Conservation (phyloP, 2,888 invertebrate species). For the Cantharis rustica region DNA sequence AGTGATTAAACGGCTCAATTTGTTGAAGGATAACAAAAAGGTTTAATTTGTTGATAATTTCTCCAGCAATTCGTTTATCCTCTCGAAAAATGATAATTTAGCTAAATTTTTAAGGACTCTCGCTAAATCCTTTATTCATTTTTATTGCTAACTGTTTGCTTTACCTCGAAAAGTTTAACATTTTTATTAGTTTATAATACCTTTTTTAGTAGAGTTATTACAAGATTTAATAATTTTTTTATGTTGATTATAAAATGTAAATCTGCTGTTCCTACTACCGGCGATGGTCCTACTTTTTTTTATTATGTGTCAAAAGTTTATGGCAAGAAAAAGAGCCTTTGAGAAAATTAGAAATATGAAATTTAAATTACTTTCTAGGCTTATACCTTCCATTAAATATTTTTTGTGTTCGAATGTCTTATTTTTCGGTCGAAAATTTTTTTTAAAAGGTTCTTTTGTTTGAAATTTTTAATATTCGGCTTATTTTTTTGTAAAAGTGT, state of each 20-base stretch:
- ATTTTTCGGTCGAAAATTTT: background rate
- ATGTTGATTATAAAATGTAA: constrained; percentile 2
- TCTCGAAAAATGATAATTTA: background rate
- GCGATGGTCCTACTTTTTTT: background rate
- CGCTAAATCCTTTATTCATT: background rate
- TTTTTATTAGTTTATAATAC: constrained; percentile 1
- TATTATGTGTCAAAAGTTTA: background rate
- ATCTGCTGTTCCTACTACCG: background rate
- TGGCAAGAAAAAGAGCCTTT: background rate
- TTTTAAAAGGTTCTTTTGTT: background rate
- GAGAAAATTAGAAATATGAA: constrained; percentile 1
- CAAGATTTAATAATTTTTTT: background rate
- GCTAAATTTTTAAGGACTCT: background rate
- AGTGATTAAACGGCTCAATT: background rate
- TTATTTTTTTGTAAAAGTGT: too few species aligned
- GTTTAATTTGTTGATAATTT: background rate
- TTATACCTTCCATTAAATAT: background rate
- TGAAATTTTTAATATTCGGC: background rate
- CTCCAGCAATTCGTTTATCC: background rate
- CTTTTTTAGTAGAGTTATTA: background rate
- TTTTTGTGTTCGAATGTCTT: background rate
- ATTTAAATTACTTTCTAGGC: background rate
- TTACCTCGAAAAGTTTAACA: background rate
- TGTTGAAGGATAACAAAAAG: background rate
- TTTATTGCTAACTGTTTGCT: background rate